Evolutionary conservation across 2,888 invertebrate species (phyloP), one percentile per base, ranked within the genome.

Genomic region (Nipponacmea schrenckii): DNA sequence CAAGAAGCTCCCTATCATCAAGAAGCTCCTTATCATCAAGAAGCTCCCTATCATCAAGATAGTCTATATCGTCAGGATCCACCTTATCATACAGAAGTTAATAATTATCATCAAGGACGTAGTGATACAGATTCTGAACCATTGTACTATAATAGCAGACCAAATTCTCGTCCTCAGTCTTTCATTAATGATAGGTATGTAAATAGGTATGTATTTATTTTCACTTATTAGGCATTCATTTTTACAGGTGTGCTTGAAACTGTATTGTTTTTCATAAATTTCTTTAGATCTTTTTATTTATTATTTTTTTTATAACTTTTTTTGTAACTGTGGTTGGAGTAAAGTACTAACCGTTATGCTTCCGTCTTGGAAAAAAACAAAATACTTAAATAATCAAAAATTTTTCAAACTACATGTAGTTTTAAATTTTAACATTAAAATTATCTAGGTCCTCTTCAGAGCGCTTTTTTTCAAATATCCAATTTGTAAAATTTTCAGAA

Each of bases 81-180:
- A 31, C 76, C 76, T 2, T 75, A 75, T 69, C 77, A n/a, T n/a
- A n/a, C n/a, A n/a, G n/a, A n/a, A n/a, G n/a, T n/a, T n/a, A n/a
- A n/a, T n/a, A n/a, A n/a, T n/a, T n/a, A n/a, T n/a, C n/a, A n/a
- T 70, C 82, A 81, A 26, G 81, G 83, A 62, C 80, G 87, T 20
- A 85, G 87, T 79, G 88, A 88, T 76, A 87, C 87, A 24, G 90
- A 89, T 75, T 89, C 89, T 0, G 90, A 90, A 72, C 89, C 89
- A 65, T 91, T 96, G 81, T 96, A 93, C 89, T 96, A 96, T 90
- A 96, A 96, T 90, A 95, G 95, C 89, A 92, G 95, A 89, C 96
- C 96, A 44, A 84, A 83, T 71, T 81, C 88, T 94, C 94, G 83
- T 67, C 82, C 81, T 12, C 81, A 81, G 73, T 82, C 83, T 70